Base-by-base conservation (phyloP, 1,140 invertebrate genomes). In the Andrena cerasifolii region DNA sequence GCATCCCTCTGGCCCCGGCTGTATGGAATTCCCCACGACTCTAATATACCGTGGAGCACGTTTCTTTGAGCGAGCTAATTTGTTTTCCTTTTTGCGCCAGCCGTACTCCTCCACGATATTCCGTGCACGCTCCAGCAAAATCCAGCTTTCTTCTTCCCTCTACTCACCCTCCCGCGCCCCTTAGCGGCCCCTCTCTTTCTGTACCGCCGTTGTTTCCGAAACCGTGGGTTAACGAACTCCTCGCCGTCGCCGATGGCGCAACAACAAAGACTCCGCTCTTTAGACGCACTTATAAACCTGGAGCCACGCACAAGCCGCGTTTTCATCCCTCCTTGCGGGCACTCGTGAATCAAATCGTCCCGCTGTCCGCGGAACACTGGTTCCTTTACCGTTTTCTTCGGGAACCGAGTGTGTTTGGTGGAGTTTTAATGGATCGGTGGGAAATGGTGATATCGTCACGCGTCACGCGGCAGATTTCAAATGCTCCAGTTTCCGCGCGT, bases 51-150 rank as follows among this genome's bases (percentile, higher is more conserved):
- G 66, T 28, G 66, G 54, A 71, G 61, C 77, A 63, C 71, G 70
- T 74, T 79, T 79, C 71, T 74, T 74, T 74, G 70, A 74, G 31
- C 77, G 59, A 79, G 71, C 70, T 79, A 79, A 74, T 79, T 73
- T 74, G 71, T 71, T 65, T 79, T 74, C 77, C 61, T 74, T 74
- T 65, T 79, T 79, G 58, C 61, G 58, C 43, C 36, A 28, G 21
- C 67, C 54, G 47, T 62, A 59, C 33, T 3, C 14, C 26, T 16
- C n/a, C 51, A n/a, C 77, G 77, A 74, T 73, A 74, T 74, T 79
- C 77, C 77, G 43, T 33, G 61, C 61, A 74, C 71, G 70, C 53
- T 33, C 31, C 59, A 24, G 28, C 51, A 53, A 49, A 62, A 79
- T 74, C 61, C 76, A 7, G 58, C 59, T 62, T 72, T 54, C 56